Evolutionary conservation across 2,797 vertebrate species (phyloP), one percentile per base, ranked within the genome.

Genomic region (Numenius phaeopus): DNA sequence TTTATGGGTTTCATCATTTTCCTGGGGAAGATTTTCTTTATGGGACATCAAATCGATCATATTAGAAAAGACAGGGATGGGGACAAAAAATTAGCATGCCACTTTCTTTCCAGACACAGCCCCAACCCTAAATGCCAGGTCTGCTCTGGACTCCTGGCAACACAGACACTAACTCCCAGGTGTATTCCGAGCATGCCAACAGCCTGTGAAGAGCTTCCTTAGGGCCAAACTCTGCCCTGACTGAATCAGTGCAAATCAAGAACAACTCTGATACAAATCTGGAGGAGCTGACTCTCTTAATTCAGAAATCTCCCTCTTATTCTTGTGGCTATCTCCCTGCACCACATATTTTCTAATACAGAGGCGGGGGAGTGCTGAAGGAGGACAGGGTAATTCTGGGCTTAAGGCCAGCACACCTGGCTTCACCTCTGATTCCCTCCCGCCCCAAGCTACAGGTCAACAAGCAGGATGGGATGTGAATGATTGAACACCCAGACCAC

Each of bases 401-500:
- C 27, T 81, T n/a, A 49, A 46, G 29, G 29, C n/a, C 8, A 32
- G 66, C 29, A 73, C 37, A 58, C 6, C 22, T 30, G 7, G 54
- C 29, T 78, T 50, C 42, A 34, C 10, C 42, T 76, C 77, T 5
- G 16, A 26, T 34, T 40, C 40, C 11, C 37, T 83, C 67, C 39
- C 40, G 73, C 10, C 14, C 13, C 27, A 46, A 83, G 14, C 34
- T 73, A 72, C 64, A 62, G 22, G 26, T 4, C 4, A 11, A 69
- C 39, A 59, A 69, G 37, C 22, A 67, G 34, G 20, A 78, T 7
- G 20, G 17, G 44, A 52, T 46, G 10, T 8, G 61, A 87, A 42
- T 11, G 7, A 70, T 9, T 0, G 0, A 52, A 30, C 16, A 70
- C 10, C 27, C 66, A 81, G 20, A 61, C 12, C 37, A 59, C 1